Percentiles rank a stretch among this genome's conserved stretches.
Conservation (phyloP, 1,140 invertebrate genomes). For the Chymomyza costata region DNA sequence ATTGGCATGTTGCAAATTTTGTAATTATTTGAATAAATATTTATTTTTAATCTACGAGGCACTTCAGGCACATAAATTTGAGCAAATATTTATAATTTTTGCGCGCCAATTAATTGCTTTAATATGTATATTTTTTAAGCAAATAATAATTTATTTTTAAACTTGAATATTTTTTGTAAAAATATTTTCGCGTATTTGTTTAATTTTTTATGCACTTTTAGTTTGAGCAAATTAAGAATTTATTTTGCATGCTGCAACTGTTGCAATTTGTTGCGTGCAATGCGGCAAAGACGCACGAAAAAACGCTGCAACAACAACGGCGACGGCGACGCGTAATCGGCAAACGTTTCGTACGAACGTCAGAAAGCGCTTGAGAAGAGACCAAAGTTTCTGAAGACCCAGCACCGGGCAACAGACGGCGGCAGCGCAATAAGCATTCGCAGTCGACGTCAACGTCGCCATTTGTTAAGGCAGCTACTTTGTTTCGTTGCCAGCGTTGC, state of each 20-base stretch:
- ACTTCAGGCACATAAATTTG: conserved; percentile 14
- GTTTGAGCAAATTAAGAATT: no score
- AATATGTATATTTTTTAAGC: no score
- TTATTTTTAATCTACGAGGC: conserved; percentile 8
- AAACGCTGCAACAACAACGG: conserved; percentile 14
- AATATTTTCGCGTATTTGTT: no score
- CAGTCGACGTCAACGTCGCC: conserved; percentile 18
- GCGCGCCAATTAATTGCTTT: no score
- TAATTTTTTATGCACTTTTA: no score
- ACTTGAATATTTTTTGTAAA: no score
- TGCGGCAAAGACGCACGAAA: no score
- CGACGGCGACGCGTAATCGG: conserved; percentile 37
- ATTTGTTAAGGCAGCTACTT: conserved; percentile 3
- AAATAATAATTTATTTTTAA: no score
- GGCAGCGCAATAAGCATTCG: conserved; percentile 9
- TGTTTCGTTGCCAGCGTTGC: conserved; percentile 18
- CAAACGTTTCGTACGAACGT: conserved; percentile 59
- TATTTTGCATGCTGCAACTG: no score
- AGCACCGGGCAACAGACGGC: conserved; percentile 37
- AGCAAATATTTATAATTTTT: no score
- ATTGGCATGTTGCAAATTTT: conserved; percentile 33
- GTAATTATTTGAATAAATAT: conserved; percentile 9
- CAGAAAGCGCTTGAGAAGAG: conserved; percentile 53
- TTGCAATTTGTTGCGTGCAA: no score
- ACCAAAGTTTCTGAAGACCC: conserved; percentile 44